A percentile compares a stretch with the other conserved stretches of the same genome.
These are phyloP conservation scores for Heliconius himera DNA, from an alignment of 1,140 invertebrate genomes.

Conservation along the genomic window DNA sequence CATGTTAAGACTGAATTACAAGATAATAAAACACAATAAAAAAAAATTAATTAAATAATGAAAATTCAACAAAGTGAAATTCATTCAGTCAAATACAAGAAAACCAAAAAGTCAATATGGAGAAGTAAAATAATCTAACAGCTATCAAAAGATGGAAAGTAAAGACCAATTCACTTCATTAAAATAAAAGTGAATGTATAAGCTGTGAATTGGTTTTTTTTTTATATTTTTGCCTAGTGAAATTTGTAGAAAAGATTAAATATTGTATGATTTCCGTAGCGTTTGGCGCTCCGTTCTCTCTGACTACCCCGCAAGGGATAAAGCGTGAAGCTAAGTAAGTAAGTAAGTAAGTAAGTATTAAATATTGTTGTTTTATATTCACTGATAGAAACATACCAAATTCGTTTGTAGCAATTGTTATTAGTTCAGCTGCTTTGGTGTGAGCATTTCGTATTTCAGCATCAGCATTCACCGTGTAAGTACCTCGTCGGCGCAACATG, in stretches of 20 bases:
- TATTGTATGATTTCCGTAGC: too few species aligned
- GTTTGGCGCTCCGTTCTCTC: too few species aligned
- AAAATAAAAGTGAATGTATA: constrained; percentile 14
- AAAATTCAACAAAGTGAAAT: not conserved
- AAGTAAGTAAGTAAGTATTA: too few species aligned
- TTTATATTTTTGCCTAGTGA: too few species aligned
- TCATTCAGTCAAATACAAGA: too few species aligned
- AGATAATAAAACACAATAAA: not conserved
- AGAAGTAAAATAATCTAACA: too few species aligned
- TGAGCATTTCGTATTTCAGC: constrained; percentile 48
- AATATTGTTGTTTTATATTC: not conserved
- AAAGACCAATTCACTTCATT: not conserved
- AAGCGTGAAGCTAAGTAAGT: too few species aligned
- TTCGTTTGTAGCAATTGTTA: constrained; percentile 53
- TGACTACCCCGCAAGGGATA: too few species aligned
- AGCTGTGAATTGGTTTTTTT: too few species aligned
- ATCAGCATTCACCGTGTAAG: constrained; percentile 71
- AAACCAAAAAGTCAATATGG: too few species aligned
- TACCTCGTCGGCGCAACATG: constrained; percentile 71
- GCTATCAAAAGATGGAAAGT: not conserved
- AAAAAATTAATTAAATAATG: not conserved
- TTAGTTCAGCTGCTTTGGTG: constrained; percentile 48
- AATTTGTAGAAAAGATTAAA: not conserved
- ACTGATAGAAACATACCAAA: constrained; percentile 45
- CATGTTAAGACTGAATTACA: not conserved